Conservation (phyloP, 2,888 invertebrate genomes). For the Apocheima hispidaria region DNA sequence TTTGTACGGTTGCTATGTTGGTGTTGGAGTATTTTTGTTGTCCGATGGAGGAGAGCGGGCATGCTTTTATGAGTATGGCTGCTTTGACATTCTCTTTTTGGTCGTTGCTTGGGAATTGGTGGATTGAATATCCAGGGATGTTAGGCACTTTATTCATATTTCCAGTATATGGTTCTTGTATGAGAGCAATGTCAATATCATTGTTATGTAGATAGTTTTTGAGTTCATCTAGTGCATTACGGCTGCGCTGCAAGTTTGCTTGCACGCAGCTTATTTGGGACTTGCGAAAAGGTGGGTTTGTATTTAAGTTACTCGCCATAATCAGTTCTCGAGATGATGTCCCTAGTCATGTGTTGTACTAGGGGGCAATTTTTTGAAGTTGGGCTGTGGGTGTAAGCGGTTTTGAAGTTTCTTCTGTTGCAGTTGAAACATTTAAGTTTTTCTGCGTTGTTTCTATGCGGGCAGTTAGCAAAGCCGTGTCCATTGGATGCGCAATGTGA, state of each 20-base stretch:
- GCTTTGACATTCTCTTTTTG: not conserved
- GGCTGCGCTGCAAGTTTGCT: slow-evolving; percentile 6
- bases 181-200: not conserved
- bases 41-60: not conserved
- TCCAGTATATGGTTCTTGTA: slow-evolving; percentile 7
- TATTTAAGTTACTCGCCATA: slow-evolving; percentile 1
- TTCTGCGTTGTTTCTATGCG: slow-evolving; percentile 5
- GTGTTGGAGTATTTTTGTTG: not conserved
- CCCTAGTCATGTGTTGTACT: no score
- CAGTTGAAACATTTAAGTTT: slow-evolving; percentile 34
- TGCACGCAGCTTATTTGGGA: slow-evolving; percentile 32
- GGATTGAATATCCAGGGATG: not conserved
- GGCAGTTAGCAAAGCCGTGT: slow-evolving; percentile 23
- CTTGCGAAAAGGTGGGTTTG: not conserved
- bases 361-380: no score
- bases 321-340: not conserved
- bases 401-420: not conserved
- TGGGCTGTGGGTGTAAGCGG: no score
- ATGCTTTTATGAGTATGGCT: not conserved
- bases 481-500: slow-evolving; percentile 30
- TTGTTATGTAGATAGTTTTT: not conserved
- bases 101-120: not conserved
- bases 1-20: not conserved
- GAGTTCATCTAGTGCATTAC: not conserved
- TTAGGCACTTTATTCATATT: no score